Percentiles rank a stretch among this genome's conserved stretches.
Evolutionary conservation across 2,888 invertebrate species (phyloP).

Genomic region (Fragum whitleyi): DNA sequence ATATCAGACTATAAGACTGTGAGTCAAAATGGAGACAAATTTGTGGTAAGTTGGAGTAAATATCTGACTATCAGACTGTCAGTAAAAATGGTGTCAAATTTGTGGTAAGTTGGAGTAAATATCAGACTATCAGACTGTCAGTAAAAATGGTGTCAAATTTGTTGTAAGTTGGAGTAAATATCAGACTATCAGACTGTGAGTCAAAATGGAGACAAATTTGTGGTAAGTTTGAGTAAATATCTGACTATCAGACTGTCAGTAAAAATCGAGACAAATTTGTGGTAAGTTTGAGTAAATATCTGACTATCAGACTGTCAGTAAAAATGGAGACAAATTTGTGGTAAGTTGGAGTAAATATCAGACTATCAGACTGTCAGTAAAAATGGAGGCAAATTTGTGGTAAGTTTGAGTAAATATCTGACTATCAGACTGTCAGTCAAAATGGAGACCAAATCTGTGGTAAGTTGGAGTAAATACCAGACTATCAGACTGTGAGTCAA

Average conservation of each 20-base stretch:
- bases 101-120: conserved; percentile 91
- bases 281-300: conserved; percentile 92
- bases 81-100: conserved; percentile 91
- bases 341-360: conserved; percentile 92
- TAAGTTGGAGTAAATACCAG: too few species aligned
- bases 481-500: too few species aligned
- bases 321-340: conserved; percentile 93
- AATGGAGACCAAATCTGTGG: too few species aligned
- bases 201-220: conserved; percentile 92
- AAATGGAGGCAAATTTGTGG: conserved; percentile 94
- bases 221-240: conserved; percentile 92
- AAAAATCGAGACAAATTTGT: conserved; percentile 93
- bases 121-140: conserved; percentile 94
- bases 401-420: too few species aligned
- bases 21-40: conserved; percentile 90
- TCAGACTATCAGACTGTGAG: conserved; percentile 94
- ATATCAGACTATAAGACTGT: conserved; percentile 96
- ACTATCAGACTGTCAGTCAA: too few species aligned
- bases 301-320: conserved; percentile 92
- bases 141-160: conserved; percentile 91
- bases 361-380: conserved; percentile 92
- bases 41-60: conserved; percentile 91
- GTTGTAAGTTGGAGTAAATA: conserved; percentile 91
- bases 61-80: conserved; percentile 96
- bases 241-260: conserved; percentile 93